Conservation (phyloP, 1,140 invertebrate species). For the Leptinotarsa lineolata region DNA sequence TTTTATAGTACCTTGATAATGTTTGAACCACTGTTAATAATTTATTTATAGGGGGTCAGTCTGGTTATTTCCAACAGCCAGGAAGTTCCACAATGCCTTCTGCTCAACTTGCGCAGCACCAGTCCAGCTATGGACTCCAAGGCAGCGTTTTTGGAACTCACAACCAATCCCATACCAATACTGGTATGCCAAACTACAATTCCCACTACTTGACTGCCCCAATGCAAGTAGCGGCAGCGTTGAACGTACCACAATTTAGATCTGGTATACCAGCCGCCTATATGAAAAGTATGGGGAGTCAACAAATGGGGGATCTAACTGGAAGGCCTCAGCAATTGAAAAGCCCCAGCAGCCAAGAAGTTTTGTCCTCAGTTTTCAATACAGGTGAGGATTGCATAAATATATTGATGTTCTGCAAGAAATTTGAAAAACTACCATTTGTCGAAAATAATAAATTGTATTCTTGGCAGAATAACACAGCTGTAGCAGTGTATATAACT, state of each 20-base stretch:
- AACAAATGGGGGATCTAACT: constrained; percentile 40
- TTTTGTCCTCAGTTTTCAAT: constrained; percentile 53
- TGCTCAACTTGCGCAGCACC: constrained; percentile 51
- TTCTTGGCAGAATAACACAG: too few species aligned
- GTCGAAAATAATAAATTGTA: too few species aligned
- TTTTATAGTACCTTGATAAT: background rate
- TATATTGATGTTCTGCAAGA: background rate
- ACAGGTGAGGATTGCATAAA: constrained; percentile 43
- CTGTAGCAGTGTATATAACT: too few species aligned
- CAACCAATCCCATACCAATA: constrained; percentile 52
- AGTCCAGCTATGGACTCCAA: constrained; percentile 52
- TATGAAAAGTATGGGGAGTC: constrained; percentile 46
- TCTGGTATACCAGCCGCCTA: constrained; percentile 44
- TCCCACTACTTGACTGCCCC: constrained; percentile 43
- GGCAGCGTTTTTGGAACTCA: constrained; percentile 52
- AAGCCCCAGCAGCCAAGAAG: constrained; percentile 53
- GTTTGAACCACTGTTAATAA: background rate
- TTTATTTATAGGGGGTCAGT: constrained; percentile 48
- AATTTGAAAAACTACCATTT: background rate
- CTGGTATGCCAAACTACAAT: constrained; percentile 48
- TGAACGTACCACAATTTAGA: constrained; percentile 44
- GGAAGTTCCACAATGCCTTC: constrained; percentile 49
- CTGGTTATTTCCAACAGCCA: constrained; percentile 54
- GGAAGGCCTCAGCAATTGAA: constrained; percentile 52
- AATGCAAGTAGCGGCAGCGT: constrained; percentile 48